Conservation (phyloP, 2,113 vertebrate genomes). For the Sceloporus undulatus region DNA sequence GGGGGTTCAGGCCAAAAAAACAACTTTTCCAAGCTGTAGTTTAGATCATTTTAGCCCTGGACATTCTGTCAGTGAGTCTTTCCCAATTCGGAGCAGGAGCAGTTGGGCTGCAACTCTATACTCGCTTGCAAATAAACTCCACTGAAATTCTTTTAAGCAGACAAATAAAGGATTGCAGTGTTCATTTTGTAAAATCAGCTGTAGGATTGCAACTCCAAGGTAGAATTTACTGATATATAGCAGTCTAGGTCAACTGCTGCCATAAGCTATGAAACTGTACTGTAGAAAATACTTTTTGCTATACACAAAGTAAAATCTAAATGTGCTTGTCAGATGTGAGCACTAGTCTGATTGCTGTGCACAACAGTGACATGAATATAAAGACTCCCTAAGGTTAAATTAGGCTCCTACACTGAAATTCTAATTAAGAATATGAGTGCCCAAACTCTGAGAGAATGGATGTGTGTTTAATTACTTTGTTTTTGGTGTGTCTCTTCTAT, state of each 20-base stretch:
- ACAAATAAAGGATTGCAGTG: too few relatives aligned
- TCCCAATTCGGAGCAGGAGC: too few relatives aligned
- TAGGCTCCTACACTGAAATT: conserved; percentile 81
- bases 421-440: conserved; percentile 83
- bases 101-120: not conserved
- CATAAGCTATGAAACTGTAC: conserved; percentile 58
- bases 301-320: conserved; percentile 73
- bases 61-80: too few relatives aligned
- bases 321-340: conserved; percentile 67
- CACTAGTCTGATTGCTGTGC: conserved; percentile 74
- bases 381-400: conserved; percentile 85
- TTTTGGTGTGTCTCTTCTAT: conserved; percentile 78
- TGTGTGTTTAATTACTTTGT: conserved; percentile 81
- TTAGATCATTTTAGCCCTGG: too few relatives aligned
- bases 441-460: conserved; percentile 76
- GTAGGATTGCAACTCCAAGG: not conserved
- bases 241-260: not conserved
- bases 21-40: too few relatives aligned
- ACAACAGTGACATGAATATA: conserved; percentile 77
- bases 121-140: not conserved
- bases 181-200: not conserved
- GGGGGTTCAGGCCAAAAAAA: too few relatives aligned
- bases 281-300: conserved; percentile 58
- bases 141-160: not conserved
- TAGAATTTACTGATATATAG: not conserved